Conservation (phyloP, 2,888 invertebrate species). For the Chromoteleia sp. region DNA sequence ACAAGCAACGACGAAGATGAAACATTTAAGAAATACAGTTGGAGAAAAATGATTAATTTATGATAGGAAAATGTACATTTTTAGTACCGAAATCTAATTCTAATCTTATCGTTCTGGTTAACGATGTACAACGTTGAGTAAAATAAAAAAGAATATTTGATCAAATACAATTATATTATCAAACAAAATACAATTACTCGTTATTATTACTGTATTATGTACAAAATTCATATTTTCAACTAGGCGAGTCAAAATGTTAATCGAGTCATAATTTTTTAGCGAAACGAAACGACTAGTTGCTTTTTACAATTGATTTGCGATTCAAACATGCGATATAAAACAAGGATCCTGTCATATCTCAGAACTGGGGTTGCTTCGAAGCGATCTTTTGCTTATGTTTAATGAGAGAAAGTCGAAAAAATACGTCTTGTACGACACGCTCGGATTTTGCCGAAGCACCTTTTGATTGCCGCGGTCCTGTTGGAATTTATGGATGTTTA, state of each 20-base stretch:
- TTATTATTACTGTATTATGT: too few relatives aligned
- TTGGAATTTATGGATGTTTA: slow-evolving; percentile 54
- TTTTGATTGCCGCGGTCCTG: slow-evolving; percentile 38
- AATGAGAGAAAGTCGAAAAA: slow-evolving; percentile 46
- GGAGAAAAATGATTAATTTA: neutral
- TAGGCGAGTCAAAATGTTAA: too few relatives aligned
- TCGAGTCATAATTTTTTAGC: too few relatives aligned
- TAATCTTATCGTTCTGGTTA: too few relatives aligned
- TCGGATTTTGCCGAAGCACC: neutral
- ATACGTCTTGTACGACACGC: slow-evolving; percentile 14
- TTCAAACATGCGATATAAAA: slow-evolving; percentile 1
- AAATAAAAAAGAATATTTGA: too few relatives aligned
- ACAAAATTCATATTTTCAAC: too few relatives aligned
- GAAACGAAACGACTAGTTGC: neutral
- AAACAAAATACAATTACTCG: too few relatives aligned
- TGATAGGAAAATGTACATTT: too few relatives aligned
- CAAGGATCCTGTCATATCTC: slow-evolving; percentile 20
- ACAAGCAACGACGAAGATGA: neutral
- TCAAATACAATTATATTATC: too few relatives aligned
- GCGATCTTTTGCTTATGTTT: slow-evolving; percentile 20
- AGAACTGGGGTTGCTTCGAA: slow-evolving; percentile 6
- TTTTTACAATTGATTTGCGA: slow-evolving; percentile 1
- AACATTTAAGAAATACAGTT: neutral
- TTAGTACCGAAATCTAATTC: too few relatives aligned
- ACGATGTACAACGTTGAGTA: too few relatives aligned